Evolutionary conservation across 2,888 invertebrate species (phyloP).

Genomic region (Melipona beecheii): DNA sequence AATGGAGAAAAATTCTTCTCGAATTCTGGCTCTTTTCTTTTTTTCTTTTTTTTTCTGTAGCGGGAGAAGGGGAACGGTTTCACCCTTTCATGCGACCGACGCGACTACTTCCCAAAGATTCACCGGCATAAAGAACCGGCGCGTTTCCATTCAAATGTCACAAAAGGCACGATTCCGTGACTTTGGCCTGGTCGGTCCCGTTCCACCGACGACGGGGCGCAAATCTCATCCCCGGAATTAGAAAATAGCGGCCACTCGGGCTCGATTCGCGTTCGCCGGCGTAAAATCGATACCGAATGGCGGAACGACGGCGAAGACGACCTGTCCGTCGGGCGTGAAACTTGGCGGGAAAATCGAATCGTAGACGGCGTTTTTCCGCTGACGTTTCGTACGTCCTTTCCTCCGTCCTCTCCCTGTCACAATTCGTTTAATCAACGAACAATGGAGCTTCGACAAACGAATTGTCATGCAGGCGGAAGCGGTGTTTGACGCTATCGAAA

Average conservation of each 20-base stretch:
- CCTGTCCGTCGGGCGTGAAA: background rate
- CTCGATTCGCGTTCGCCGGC: background rate
- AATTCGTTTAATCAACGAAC: constrained; percentile 59
- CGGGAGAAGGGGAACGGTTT: background rate
- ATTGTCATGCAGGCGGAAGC: constrained; percentile 46
- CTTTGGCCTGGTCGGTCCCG: too few species aligned
- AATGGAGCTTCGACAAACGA: constrained; percentile 46
- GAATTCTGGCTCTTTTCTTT: background rate
- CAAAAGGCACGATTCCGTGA: background rate
- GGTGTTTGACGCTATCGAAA: constrained; percentile 60
- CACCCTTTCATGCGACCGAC: background rate
- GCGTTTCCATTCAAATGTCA: constrained; percentile 17
- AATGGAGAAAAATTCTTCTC: constrained; percentile 22
- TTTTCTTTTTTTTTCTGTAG: background rate
- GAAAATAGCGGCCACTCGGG: background rate
- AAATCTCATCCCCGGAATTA: constrained; percentile 6
- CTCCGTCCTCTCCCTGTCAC: constrained; percentile 15
- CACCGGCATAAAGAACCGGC: background rate
- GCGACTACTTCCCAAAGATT: constrained; percentile 12
- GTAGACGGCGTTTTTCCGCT: constrained; percentile 18
- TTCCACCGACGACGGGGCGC: background rate
- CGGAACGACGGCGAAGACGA: background rate
- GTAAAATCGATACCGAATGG: background rate
- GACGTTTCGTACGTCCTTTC: background rate
- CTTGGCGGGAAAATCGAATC: constrained; percentile 20